A percentile compares a stretch with the other conserved stretches of the same genome.
Evolutionary conservation across 2,797 vertebrate genomes (phyloP).

Genomic region (Gouania willdenowi): DNA sequence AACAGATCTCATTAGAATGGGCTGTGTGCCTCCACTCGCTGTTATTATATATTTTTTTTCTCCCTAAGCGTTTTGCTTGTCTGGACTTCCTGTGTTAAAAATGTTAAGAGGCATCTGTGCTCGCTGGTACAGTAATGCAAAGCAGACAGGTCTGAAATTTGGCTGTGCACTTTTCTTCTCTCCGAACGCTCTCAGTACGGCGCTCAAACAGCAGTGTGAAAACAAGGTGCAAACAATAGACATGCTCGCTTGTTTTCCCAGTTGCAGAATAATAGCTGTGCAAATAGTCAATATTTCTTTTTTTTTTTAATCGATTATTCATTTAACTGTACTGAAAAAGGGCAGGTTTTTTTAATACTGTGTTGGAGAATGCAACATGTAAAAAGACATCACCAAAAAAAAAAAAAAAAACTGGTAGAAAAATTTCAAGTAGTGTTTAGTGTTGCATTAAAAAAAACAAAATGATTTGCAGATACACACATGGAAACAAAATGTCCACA

Average conservation of each 20-base stretch:
- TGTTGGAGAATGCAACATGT: too few relatives aligned
- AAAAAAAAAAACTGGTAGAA: too few relatives aligned
- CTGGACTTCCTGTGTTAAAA: conserved; percentile 47
- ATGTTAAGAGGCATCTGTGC: conserved; percentile 48
- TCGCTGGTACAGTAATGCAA: conserved; percentile 52
- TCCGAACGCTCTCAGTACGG: not conserved
- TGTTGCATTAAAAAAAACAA: too few relatives aligned
- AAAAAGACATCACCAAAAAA: too few relatives aligned
- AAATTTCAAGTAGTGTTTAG: too few relatives aligned
- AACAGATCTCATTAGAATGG: conserved; percentile 54
- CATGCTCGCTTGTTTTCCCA: not conserved
- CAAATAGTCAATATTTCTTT: not conserved
- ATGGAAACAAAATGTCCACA: too few relatives aligned
- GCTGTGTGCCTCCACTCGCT: conserved; percentile 24
- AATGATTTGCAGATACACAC: too few relatives aligned
- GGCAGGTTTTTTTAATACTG: too few relatives aligned
- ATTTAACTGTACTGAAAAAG: too few relatives aligned
- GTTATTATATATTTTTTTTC: conserved; percentile 2
- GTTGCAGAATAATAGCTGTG: conserved; percentile 2
- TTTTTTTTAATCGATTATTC: not conserved
- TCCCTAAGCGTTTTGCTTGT: conserved; percentile 48
- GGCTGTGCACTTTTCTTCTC: conserved; percentile 6
- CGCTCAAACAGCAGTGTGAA: too few relatives aligned
- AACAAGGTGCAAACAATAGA: conserved; percentile 4
- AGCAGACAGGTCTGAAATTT: conserved; percentile 45